A percentile compares a stretch with the other conserved stretches of the same genome.
Conservation (phyloP, 1,140 invertebrate genomes). For the Drosophila asahinai region DNA sequence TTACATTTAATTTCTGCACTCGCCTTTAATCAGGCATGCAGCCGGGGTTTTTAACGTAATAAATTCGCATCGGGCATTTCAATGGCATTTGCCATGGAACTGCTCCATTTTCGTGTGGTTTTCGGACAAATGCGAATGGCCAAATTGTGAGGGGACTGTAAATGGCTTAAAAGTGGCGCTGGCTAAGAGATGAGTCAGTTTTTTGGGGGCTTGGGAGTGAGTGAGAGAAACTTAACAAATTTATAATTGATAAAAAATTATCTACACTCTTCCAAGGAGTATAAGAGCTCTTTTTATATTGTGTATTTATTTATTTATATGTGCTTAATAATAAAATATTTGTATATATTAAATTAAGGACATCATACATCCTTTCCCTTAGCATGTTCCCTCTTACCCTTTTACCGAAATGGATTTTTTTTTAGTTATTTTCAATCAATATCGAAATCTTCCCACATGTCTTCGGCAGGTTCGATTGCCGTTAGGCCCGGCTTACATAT, state of each 20-base stretch:
- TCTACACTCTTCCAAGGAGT: fast-evolving
- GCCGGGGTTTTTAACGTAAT: conserved; percentile 61
- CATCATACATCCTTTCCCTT: too few relatives aligned
- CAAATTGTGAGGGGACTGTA: conserved; percentile 54
- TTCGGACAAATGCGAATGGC: conserved; percentile 62
- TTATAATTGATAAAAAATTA: background rate
- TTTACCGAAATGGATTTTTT: background rate
- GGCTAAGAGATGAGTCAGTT: conserved; percentile 27
- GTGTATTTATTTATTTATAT: too few relatives aligned
- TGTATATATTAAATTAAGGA: too few relatives aligned
- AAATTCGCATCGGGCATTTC: conserved; percentile 65
- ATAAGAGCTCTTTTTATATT: background rate
- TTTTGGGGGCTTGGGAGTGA: too few relatives aligned
- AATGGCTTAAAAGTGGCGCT: conserved; percentile 35
- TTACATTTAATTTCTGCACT: conserved; percentile 56
- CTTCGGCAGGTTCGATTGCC: conserved; percentile 19
- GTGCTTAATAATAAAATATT: too few relatives aligned
- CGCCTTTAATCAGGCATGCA: conserved; percentile 63
- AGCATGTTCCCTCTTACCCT: background rate
- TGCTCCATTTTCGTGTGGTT: conserved; percentile 72
- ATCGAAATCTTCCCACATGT: conserved; percentile 30
- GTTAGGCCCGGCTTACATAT: conserved; percentile 59
- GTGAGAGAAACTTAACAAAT: background rate
- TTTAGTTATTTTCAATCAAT: conserved; percentile 11
- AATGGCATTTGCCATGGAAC: conserved; percentile 36